These are phyloP conservation scores for Labeo rohita DNA, from an alignment of 2,113 vertebrate species.

Conservation along the genomic window DNA sequence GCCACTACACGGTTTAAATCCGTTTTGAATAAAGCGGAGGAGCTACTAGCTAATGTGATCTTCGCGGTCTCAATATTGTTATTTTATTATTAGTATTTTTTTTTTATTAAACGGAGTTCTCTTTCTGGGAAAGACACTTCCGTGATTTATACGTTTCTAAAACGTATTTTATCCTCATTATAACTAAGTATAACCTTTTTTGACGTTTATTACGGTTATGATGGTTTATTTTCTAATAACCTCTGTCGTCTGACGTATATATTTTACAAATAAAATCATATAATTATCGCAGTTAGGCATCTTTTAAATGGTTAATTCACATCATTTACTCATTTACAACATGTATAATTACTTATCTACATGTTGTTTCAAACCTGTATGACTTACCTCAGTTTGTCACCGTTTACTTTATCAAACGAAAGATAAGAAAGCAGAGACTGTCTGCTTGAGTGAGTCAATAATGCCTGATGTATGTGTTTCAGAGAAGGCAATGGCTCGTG, in stretches of 20 bases:
- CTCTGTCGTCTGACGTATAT: background rate
- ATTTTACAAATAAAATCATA: background rate
- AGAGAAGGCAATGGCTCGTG: constrained; percentile 79
- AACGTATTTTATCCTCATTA: background rate
- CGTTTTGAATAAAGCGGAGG: background rate
- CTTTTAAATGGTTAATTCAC: too few relatives aligned
- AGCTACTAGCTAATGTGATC: background rate
- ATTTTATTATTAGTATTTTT: background rate
- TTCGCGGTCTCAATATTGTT: background rate
- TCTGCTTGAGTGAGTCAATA: background rate
- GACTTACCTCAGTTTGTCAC: background rate
- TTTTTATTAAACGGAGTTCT: background rate
- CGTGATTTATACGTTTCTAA: background rate
- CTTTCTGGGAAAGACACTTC: background rate
- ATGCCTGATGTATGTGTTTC: background rate
- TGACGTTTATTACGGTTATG: background rate
- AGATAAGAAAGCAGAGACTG: background rate
- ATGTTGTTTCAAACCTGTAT: background rate
- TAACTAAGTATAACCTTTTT: background rate
- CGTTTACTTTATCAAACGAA: background rate
- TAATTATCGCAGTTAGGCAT: background rate
- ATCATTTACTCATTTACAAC: too few relatives aligned
- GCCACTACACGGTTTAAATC: background rate
- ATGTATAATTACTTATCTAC: too few relatives aligned
- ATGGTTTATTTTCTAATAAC: background rate